Base-by-base conservation (phyloP, 1,140 invertebrate species). In the Drosophila bifasciata region DNA sequence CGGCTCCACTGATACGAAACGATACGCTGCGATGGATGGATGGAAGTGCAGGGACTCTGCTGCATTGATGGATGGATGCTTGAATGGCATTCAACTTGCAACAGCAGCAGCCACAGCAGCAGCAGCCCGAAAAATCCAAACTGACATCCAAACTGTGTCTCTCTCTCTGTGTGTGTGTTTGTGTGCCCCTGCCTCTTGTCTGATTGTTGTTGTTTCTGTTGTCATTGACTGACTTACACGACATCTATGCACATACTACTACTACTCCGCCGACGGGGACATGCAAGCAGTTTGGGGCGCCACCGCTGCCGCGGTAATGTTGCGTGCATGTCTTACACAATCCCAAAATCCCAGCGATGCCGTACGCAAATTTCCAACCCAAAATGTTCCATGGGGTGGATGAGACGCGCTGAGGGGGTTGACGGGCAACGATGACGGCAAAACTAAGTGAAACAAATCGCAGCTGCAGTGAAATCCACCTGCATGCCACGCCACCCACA, bases 261-360 rank as follows among this genome's bases (percentile, higher is more conserved):
- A 25, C 45, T 21, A 21, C 19, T 3, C 2, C 4, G 19, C 28
- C 23, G 56, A 36, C 70, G 8, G 11, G 36, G 43, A 25, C 43
- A 41, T 44, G 23, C 17, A n/a, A 21, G 21, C n/a, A 39, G 56
- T 23, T 21, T 28, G 41, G 25, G 25, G 50, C 43, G 8, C 40
- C 59, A 72, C 60, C 61, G 28, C 21, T 3, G 19, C 51, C 51
- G 81, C 32, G 81, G 81, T 71, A 81, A 86, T 86, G 81, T 86
- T 86, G 81, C 81, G 83, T 86, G 83, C 81, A 83, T 86, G 83
- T 88, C 83, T 68, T 72, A 83, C 78, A 78, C 77, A 88, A 78
- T 88, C 76, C 83, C 32, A 4, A 88, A 85, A 80, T 85, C 76
- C 81, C 80, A 73, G 40, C 44, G 62, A 67, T 25, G 59, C 53